Base-by-base conservation (phyloP, 2,888 invertebrate species). In the Caenorhabditis sp. region DNA sequence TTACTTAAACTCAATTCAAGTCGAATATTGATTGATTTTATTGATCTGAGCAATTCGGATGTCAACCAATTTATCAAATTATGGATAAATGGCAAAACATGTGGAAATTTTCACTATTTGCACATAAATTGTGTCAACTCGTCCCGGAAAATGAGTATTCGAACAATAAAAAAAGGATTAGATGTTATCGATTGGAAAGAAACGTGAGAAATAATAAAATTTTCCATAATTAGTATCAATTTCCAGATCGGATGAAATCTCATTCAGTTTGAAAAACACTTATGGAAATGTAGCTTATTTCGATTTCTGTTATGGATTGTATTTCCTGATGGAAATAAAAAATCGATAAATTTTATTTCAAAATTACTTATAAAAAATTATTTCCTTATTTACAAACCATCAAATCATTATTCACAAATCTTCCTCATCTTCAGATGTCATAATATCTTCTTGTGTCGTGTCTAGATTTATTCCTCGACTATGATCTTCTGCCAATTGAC, bases 361-460 rank as follows among this genome's bases (percentile, higher is more conserved):
- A 43, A 5, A 43, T 43, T 43, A 43, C 14, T 43, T 43, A 43
- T 6, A 31, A 10, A 43, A 43, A 43, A 43, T 12, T 3, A 43
- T 10, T 17, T 6, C 12, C 8, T 43, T 43, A 43, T 43, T 43
- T 43, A 43, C 43, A 43, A 43, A 43, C n/a, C n/a, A n/a, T n/a
- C n/a, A 43, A 43, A 43, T 12, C 3, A 43, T 43, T 10, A 3
- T 43, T n/a, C n/a, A n/a, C n/a, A 17, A 3, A 21, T 53, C 8
- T 53, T 53, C 53, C 8, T 68, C 68, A 10, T 71, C 70, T 6
- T 66, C 65, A 4, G 66, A 66, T 17, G 66, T 66, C 36, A 21
- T 12, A 27, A 66, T 71, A 19, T 71, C 70, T 1, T 71, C 62
- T n/a, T 63, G 66, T 24, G 70, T 65, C 36, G 59, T 65, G 37